Conservation (phyloP, 2,888 invertebrate species). For the Clunio marinus region DNA sequence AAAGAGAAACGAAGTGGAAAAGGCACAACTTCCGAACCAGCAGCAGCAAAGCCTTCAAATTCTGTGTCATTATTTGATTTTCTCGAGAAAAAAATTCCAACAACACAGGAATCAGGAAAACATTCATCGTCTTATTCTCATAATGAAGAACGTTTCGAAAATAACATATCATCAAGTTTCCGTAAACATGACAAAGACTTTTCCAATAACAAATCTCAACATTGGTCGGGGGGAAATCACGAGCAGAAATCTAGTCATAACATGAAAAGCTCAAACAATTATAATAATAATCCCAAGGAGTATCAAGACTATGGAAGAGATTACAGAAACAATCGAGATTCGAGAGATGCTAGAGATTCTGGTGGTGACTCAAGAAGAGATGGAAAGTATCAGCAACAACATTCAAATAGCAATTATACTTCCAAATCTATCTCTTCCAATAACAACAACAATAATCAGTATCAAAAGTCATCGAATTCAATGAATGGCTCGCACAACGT, state of each 20-base stretch:
- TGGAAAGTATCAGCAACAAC: slow-evolving; percentile 21
- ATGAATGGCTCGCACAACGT: slow-evolving; percentile 46
- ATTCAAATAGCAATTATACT: slow-evolving; percentile 4
- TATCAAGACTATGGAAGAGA: background rate
- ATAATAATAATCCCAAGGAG: background rate
- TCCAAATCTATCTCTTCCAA: slow-evolving; percentile 3
- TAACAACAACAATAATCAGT: background rate
- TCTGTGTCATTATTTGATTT: slow-evolving; percentile 79
- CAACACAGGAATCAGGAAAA: slow-evolving; percentile 52
- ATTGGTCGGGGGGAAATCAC: slow-evolving; percentile 10
- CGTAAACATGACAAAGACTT: slow-evolving; percentile 41
- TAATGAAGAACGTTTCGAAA: slow-evolving; percentile 45
- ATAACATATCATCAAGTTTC: slow-evolving; percentile 51
- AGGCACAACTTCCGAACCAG: slow-evolving; percentile 38
- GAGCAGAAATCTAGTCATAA: slow-evolving; percentile 37
- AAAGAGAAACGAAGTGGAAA: slow-evolving; percentile 39
- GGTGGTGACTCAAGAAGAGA: background rate
- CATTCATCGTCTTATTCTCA: slow-evolving; percentile 46
- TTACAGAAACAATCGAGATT: slow-evolving; percentile 13
- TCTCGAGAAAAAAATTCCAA: slow-evolving; percentile 72
- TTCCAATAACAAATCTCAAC: slow-evolving; percentile 29
- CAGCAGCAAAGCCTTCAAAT: slow-evolving; percentile 66
- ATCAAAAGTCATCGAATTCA: slow-evolving; percentile 6
- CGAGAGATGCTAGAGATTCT: background rate
- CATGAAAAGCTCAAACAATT: background rate